Evolutionary conservation across 2,797 vertebrate genomes (phyloP).

Genomic region (Myripristis murdjan): DNA sequence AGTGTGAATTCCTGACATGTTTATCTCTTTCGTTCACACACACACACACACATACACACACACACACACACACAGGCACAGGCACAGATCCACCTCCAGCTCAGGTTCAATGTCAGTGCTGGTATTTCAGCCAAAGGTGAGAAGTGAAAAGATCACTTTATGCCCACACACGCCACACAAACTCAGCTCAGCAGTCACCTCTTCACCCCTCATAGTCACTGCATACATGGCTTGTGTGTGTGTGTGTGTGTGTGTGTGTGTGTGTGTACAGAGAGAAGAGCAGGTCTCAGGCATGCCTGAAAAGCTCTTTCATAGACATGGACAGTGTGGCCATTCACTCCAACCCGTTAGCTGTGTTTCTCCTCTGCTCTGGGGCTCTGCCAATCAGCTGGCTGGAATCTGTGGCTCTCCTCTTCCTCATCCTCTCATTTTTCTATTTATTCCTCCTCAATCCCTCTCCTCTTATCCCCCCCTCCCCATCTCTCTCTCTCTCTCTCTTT

Average conservation of each 20-base stretch:
- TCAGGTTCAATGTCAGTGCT: conserved; percentile 44
- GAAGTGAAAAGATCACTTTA: conserved; percentile 71
- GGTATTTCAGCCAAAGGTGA: conserved; percentile 58
- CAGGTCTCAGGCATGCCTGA: conserved; percentile 47
- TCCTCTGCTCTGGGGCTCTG: conserved; percentile 49
- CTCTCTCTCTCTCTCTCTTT: conserved; percentile 3
- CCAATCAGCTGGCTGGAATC: conserved; percentile 64
- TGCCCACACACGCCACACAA: conserved; percentile 34
- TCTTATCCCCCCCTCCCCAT: conserved; percentile 8
- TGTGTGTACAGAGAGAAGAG: conserved; percentile 29
- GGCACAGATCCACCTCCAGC: conserved; percentile 43
- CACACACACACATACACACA: conserved; percentile 60
- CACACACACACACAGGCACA: conserved; percentile 46
- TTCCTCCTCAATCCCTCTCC: conserved; percentile 15
- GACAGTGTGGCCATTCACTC: conserved; percentile 79
- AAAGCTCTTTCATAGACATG: conserved; percentile 77
- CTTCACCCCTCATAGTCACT: conserved; percentile 32
- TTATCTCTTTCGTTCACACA: conserved; percentile 70
- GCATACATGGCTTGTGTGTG: conserved; percentile 22
- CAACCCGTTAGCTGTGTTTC: conserved; percentile 56
- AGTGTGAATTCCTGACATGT: conserved; percentile 67
- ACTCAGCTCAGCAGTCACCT: conserved; percentile 42
- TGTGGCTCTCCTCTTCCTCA: conserved; percentile 38
- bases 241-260: conserved; percentile 21
- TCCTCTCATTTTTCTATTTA: conserved; percentile 19